phyloP scores from a whole-genome alignment of 2,113 vertebrate genomes.

The Micromys minutus region DNA sequence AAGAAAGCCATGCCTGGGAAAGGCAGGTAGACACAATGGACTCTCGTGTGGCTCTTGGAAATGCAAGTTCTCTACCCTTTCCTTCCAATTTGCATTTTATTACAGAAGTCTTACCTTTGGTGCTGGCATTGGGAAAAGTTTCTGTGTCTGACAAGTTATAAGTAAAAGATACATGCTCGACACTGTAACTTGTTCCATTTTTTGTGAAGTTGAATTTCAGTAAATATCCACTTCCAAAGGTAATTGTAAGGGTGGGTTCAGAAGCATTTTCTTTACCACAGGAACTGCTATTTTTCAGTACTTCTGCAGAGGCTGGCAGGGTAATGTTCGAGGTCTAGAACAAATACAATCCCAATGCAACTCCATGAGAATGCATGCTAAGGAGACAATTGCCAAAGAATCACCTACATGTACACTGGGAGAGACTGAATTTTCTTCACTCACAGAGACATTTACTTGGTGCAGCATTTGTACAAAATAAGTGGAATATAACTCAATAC shows the following conservation, averaged over 20 bases:
- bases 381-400: not conserved
- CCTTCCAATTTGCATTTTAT: not conserved
- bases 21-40: not conserved
- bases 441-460: not conserved
- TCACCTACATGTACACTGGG: not conserved
- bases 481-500: not conserved
- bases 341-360: not conserved
- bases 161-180: conserved; percentile 85
- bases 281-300: conserved; percentile 87
- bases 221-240: conserved; percentile 86
- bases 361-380: not conserved
- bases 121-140: conserved; percentile 86
- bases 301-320: conserved; percentile 85
- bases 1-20: not conserved
- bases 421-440: not conserved
- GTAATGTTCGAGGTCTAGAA: conserved; percentile 82
- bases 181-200: conserved; percentile 82
- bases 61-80: not conserved
- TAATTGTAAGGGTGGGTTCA: conserved; percentile 81
- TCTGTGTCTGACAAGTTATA: conserved; percentile 91
- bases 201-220: conserved; percentile 89
- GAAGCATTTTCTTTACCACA: conserved; percentile 81
- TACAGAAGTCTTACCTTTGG: conserved; percentile 84
- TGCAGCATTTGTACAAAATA: not conserved
- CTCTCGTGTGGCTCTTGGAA: not conserved